Percentiles rank a stretch among this genome's conserved stretches.
Evolutionary conservation across 2,113 vertebrate genomes (phyloP).

Genomic region (Callaeas wilsoni): DNA sequence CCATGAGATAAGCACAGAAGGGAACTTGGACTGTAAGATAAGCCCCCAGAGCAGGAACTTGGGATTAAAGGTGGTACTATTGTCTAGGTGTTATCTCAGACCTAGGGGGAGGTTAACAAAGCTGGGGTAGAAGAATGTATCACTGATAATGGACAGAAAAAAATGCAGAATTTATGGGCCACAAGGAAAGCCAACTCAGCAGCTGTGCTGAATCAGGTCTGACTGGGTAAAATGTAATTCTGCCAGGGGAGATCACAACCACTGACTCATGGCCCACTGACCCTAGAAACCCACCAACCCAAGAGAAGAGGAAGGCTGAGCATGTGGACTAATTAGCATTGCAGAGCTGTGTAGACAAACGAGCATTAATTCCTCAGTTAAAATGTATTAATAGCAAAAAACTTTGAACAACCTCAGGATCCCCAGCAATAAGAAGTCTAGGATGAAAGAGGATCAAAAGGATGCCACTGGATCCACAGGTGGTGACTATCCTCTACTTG

Average conservation of each 20-base stretch:
- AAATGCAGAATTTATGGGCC: not conserved
- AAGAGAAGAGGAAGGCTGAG: not conserved
- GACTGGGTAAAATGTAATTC: not conserved
- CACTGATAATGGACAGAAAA: not conserved
- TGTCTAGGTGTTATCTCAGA: not conserved
- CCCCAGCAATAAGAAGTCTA: not conserved
- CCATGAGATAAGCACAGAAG: not conserved
- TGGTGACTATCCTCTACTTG: not conserved
- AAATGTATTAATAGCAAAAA: not conserved
- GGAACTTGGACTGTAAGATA: not conserved
- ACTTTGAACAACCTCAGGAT: not conserved
- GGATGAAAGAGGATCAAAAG: not conserved
- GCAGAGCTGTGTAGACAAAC: not conserved
- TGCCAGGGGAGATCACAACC: not conserved
- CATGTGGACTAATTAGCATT: too few species aligned
- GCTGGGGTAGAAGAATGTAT: not conserved
- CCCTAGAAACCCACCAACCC: not conserved
- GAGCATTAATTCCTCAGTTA: not conserved
- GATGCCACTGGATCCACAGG: not conserved
- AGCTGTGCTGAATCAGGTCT: not conserved
- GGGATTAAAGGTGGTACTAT: not conserved
- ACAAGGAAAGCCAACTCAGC: not conserved
- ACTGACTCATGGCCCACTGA: not conserved
- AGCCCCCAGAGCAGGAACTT: not conserved
- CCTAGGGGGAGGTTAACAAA: not conserved